Base-by-base conservation (phyloP, 2,113 vertebrate genomes). In the Cariama cristata region DNA sequence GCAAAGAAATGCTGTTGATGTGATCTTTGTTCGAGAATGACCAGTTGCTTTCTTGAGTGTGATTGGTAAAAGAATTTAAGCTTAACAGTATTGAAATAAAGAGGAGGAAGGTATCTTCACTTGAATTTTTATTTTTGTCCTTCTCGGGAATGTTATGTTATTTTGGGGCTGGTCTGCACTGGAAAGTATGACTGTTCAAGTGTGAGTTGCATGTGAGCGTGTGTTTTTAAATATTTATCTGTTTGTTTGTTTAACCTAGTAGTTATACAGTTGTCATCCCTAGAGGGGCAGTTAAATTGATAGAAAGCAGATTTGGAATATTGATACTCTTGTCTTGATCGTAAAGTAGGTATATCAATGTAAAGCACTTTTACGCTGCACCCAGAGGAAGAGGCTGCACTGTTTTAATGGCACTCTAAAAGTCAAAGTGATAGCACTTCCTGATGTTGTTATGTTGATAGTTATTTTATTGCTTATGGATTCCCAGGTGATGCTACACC, bases 371-470 rank as follows among this genome's bases (percentile, higher is more conserved):
- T 3, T 12, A 69, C 1, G 1, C 35, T 77, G 38, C 64, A 55
- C 59, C 55, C 64, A 69, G 64, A 86, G 76, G 84, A 94, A 42
- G 60, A 84, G 73, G 50, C 66, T 74, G 73, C 73, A 74, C 52
- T 20, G 2, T 44, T 69, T 94, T 91, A 91, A 91, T 45, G 76
- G 15, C 9, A 24, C 73, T 80, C 59, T 83, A 84, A 90, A 93
- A 93, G 67, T 84, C 73, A 81, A 73, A 94, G 56, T 6, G 52
- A 35, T 95, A 45, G 20, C 66, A 23, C 32, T 87, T 93, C 55
- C 90, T 55, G 38, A 45, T 74, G 47, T 89, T 91, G 58, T 74
- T 72, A 73, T 79, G 80, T 80, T 77, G 88, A 49, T 88, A 60
- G 58, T 52, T 93, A 53, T 66, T 88, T 80, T 92, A 90, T 30